A percentile compares a stretch with the other conserved stretches of the same genome.
phyloP scores from a whole-genome alignment of 2,888 invertebrate species.

The Brachynemurus nebulosus region DNA sequence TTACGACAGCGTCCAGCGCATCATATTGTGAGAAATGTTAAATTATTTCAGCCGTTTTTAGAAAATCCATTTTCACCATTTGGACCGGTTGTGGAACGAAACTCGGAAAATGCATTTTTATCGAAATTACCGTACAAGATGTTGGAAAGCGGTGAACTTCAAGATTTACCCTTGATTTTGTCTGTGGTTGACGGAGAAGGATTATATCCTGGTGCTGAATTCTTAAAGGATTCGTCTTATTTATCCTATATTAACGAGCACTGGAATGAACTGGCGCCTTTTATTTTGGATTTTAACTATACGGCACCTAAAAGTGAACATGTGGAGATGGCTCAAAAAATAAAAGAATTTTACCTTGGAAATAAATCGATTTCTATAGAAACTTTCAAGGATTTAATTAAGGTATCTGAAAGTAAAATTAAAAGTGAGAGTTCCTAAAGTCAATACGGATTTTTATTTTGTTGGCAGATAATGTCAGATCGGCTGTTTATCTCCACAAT shows the following conservation, averaged over 20 bases:
- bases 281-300: slow-evolving; percentile 29
- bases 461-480: slow-evolving; percentile 43
- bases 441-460: too few species aligned
- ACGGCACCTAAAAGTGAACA: slow-evolving; percentile 22
- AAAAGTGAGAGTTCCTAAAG: too few species aligned
- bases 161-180: slow-evolving; percentile 53
- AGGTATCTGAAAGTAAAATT: too few species aligned
- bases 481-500: slow-evolving; percentile 42
- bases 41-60: slow-evolving; percentile 36
- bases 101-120: slow-evolving; percentile 43
- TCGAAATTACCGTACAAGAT: slow-evolving; percentile 48
- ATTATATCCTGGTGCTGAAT: slow-evolving; percentile 24
- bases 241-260: slow-evolving; percentile 21
- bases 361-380: slow-evolving; percentile 22
- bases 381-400: slow-evolving; percentile 22
- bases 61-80: slow-evolving; percentile 60
- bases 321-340: slow-evolving; percentile 23
- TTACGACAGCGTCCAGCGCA: slow-evolving; percentile 40
- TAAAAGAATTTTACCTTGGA: slow-evolving; percentile 26
- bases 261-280: slow-evolving; percentile 29
- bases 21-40: slow-evolving; percentile 38
- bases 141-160: slow-evolving; percentile 42
- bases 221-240: slow-evolving; percentile 6
- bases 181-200: slow-evolving; percentile 59
- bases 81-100: slow-evolving; percentile 51